These are phyloP conservation scores for Streblospio benedicti DNA, from an alignment of 1,140 invertebrate species.

Conservation along the genomic window DNA sequence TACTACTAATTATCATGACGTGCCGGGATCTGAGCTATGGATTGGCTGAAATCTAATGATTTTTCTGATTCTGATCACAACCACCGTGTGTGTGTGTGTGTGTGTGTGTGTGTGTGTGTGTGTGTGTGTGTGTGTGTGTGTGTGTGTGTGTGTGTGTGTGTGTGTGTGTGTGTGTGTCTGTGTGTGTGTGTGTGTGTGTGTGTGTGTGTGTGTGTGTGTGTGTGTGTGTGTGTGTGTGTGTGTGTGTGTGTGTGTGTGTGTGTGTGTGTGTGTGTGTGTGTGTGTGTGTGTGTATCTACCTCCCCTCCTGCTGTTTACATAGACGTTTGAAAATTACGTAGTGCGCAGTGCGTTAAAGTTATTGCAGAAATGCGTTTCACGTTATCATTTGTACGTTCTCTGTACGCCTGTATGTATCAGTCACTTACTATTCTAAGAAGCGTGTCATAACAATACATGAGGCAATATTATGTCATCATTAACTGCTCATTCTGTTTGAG, in stretches of 20 bases:
- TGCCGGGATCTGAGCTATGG: too few relatives aligned
- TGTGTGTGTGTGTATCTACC: not conserved
- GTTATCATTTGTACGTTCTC: not conserved
- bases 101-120: conserved; percentile 14
- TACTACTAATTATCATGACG: too few relatives aligned
- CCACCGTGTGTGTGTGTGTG: not conserved
- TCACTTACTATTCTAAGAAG: too few relatives aligned
- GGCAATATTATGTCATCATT: too few relatives aligned
- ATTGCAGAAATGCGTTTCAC: not conserved
- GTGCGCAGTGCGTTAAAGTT: not conserved
- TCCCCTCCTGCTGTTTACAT: not conserved
- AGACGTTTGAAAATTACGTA: not conserved
- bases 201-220: not conserved
- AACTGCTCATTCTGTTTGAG: too few relatives aligned
- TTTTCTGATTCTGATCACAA: too few relatives aligned
- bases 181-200: conserved; percentile 1
- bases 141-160: not conserved
- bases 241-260: not conserved
- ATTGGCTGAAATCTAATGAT: too few relatives aligned
- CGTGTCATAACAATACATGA: too few relatives aligned
- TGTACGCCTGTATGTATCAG: too few relatives aligned
- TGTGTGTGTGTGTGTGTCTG: not conserved
- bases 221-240: not conserved
- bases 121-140: conserved; percentile 14
- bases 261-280: not conserved